Conservation (phyloP, 2,888 invertebrate genomes). For the Dryobotodes eremita region DNA sequence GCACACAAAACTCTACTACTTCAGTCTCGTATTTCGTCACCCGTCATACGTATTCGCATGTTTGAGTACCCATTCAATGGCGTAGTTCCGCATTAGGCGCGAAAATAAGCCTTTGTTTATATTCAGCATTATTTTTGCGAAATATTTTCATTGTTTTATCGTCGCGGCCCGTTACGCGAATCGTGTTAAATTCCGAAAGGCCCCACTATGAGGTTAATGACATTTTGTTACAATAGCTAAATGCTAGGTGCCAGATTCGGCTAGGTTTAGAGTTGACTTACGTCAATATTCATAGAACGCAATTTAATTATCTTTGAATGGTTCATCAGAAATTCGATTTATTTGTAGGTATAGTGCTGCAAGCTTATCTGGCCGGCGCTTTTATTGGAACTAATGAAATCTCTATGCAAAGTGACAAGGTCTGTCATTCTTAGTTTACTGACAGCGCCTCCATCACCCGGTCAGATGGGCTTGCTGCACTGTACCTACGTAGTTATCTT, state of each 20-base stretch:
- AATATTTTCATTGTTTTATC: slow-evolving; percentile 65
- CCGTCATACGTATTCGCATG: slow-evolving; percentile 21
- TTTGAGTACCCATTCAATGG: slow-evolving; percentile 20
- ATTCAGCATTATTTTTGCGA: slow-evolving; percentile 57
- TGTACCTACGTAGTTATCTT: too few relatives aligned
- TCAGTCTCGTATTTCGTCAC: slow-evolving; percentile 11
- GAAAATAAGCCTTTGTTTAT: slow-evolving; percentile 58
- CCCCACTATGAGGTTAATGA: slow-evolving; percentile 44
- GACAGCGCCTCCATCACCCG: too few relatives aligned
- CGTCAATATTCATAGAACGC: not conserved
- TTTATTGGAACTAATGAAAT: too few relatives aligned
- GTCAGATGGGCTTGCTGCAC: too few relatives aligned
- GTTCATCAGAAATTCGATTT: not conserved
- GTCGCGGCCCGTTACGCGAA: slow-evolving; percentile 47
- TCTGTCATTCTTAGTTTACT: too few relatives aligned
- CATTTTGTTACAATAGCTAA: slow-evolving; percentile 39
- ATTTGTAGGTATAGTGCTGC: not conserved
- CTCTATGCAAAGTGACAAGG: too few relatives aligned
- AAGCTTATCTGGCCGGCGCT: too few relatives aligned
- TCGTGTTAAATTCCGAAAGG: slow-evolving; percentile 39
- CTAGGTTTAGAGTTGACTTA: slow-evolving; percentile 8
- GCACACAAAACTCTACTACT: not conserved
- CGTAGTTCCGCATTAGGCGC: slow-evolving; percentile 61
- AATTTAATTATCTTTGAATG: not conserved
- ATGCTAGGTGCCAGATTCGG: slow-evolving; percentile 30